A percentile compares a stretch with the other conserved stretches of the same genome.
phyloP scores from a whole-genome alignment of 1,140 invertebrate species.

The Drosophila varians region DNA sequence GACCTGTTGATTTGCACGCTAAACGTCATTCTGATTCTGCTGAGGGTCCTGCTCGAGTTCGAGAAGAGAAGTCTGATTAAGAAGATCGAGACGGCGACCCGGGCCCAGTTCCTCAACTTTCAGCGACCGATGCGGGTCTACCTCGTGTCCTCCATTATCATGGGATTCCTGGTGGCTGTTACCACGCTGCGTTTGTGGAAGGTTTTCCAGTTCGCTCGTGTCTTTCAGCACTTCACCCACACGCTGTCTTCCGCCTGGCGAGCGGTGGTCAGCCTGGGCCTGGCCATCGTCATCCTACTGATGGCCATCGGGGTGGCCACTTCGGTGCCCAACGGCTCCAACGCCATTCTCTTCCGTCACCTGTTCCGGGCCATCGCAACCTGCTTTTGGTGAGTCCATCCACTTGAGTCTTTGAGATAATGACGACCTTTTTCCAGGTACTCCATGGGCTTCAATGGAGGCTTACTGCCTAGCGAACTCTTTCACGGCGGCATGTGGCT shows the following conservation, averaged over 20 bases:
- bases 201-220: slow-evolving; percentile 64
- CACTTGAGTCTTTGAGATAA: no score
- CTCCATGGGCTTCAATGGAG: slow-evolving; percentile 47
- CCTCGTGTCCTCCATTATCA: background rate
- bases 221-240: slow-evolving; percentile 59
- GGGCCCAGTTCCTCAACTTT: slow-evolving; percentile 44
- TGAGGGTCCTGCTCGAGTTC: slow-evolving; percentile 5
- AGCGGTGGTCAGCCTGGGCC: slow-evolving; percentile 32
- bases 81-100: slow-evolving; percentile 23
- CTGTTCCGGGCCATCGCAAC: slow-evolving; percentile 33
- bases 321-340: slow-evolving; percentile 64
- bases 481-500: slow-evolving; percentile 43
- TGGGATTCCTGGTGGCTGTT: slow-evolving; percentile 56
- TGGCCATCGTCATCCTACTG: slow-evolving; percentile 47
- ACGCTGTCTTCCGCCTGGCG: slow-evolving; percentile 54
- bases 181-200: slow-evolving; percentile 75
- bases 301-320: slow-evolving; percentile 44
- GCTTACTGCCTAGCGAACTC: slow-evolving; percentile 20
- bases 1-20: slow-evolving; percentile 54
- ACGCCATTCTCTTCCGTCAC: slow-evolving; percentile 23
- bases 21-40: slow-evolving; percentile 14
- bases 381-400: slow-evolving; percentile 45
- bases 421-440: slow-evolving; percentile 10
- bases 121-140: slow-evolving; percentile 21
- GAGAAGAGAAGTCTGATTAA: background rate